phyloP scores from a whole-genome alignment of 2,797 vertebrate species.

The Arctocebus calabarensis region DNA sequence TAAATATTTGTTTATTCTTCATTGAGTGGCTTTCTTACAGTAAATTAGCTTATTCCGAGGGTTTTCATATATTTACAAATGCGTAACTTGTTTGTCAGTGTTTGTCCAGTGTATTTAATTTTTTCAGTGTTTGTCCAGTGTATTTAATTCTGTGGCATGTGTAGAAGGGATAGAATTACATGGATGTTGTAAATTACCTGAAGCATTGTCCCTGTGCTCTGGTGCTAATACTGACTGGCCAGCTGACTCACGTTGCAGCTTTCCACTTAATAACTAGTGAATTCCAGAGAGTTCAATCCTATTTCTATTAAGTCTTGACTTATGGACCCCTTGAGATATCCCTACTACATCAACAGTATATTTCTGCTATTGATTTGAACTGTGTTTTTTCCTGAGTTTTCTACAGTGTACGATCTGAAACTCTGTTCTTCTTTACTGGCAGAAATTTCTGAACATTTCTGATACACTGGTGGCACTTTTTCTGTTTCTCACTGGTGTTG shows the following conservation, averaged over 20 bases:
- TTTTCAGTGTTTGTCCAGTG: background rate
- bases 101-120: background rate
- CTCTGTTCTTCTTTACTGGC: constrained; percentile 13
- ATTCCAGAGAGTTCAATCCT: background rate
- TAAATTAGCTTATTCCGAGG: background rate
- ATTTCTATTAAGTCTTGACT: constrained; percentile 36
- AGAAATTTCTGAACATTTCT: constrained; percentile 53
- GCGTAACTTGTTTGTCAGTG: background rate
- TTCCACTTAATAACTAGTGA: constrained; percentile 16
- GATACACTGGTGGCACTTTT: background rate
- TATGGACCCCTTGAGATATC: constrained; percentile 57
- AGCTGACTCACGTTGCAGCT: background rate
- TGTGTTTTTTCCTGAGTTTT: constrained; percentile 16
- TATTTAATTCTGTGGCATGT: background rate
- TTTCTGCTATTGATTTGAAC: constrained; percentile 61
- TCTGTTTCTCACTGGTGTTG: background rate
- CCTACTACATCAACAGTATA: background rate
- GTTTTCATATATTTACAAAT: background rate
- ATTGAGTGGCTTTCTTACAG: background rate
- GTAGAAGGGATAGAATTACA: background rate
- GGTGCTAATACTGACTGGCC: background rate
- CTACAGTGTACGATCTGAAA: constrained; percentile 37
- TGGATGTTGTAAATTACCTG: background rate
- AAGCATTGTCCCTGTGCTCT: background rate
- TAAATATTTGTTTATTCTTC: background rate